Evolutionary conservation across 1,140 invertebrate species (phyloP), one percentile per base, ranked within the genome.

Genomic region (Aporrectodea caliginosa): DNA sequence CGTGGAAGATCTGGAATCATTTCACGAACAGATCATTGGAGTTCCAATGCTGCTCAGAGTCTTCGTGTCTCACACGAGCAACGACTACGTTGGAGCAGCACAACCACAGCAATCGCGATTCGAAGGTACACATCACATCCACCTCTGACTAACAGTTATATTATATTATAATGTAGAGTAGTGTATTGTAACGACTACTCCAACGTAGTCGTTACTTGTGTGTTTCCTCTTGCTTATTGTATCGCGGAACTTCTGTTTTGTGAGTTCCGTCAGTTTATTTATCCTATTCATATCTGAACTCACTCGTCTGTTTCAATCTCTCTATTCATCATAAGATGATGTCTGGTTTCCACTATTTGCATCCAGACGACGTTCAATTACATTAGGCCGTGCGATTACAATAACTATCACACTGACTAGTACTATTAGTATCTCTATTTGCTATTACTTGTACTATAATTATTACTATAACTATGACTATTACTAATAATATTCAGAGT

Each of bases 1-100:
- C 12, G 77, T 81, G 69, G 80, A 81, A 35, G 80, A 81, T 27
- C 35, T 81, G 34, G 80, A 81, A 73, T 75, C 35, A 2, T 75
- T 81, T 35, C 71, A 79, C 31, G 80, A 81, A 69, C 71, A 81
- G 73, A 75, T 81, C 31, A 80, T 81, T n/a, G 80, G 80, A 6
- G 77, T 81, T 0, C 80, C 80, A 12, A 33, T 81, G 16, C 73
- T 81, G 12, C 1, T 81, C 35, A 32, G 78, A 2, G 69, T 81
- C 22, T 81, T 77, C 77, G 80, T 73, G 1, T 73, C 79, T n/a
- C 70, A 35, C 31, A 34, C 34, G 27, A 77, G 35, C 22, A 79
- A 75, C 16, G 78, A 79, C 29, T 76, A 79, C 78, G 78, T 76
- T 0, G 78, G 78, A 1, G 75, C 75, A 32, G 75, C 35, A 22